Base-by-base conservation (phyloP, 2,113 vertebrate species). In the Equus quagga region DNA sequence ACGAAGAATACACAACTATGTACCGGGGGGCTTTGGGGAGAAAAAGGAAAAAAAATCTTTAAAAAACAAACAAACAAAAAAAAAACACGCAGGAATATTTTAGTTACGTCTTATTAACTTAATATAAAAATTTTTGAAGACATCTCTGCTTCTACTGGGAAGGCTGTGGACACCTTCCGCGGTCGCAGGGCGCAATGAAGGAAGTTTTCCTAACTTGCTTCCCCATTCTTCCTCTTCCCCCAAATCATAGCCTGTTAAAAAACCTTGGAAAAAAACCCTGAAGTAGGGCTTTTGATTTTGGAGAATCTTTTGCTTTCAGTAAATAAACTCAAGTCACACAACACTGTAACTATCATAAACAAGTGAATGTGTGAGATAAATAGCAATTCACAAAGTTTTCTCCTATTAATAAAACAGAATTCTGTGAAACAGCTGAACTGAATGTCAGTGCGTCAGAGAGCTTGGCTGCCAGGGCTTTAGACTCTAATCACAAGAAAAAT, bases 271-370 rank as follows among this genome's bases (percentile, higher is more conserved):
- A 83, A 73, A 46, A 31, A 33, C 21, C 64, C 76, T 75, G 75
- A 88, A 54, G 23, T 51, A 17, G n/a, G 44, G 69, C 69, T 60
- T 86, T 92, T 17, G 80, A 80, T 76, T 91, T 70, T 79, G 54
- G 87, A 87, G 90, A 87, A 23, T 33, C 33, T 83, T 92, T 87
- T 72, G 84, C 75, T 97, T 92, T 78, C 11, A 33, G 81, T 58
- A n/a, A 86, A 78, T 82, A 31, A 51, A 15, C 21, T 73, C 58
- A n/a, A 49, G 19, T 82, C 46, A 33, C 19, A 44, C 44, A 15
- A 0, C 36, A 62, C n/a, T 36, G 0, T 9, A n/a, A 11, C 44
- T 18, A 2, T 15, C 41, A 1, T 28, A 24, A 51, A 51, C 56
- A 51, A 51, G 24, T 5, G 75, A 51, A 4, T 10, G 10, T 67